Evolutionary conservation across 2,797 vertebrate species (phyloP).

Genomic region (Cyclura pinguis): DNA sequence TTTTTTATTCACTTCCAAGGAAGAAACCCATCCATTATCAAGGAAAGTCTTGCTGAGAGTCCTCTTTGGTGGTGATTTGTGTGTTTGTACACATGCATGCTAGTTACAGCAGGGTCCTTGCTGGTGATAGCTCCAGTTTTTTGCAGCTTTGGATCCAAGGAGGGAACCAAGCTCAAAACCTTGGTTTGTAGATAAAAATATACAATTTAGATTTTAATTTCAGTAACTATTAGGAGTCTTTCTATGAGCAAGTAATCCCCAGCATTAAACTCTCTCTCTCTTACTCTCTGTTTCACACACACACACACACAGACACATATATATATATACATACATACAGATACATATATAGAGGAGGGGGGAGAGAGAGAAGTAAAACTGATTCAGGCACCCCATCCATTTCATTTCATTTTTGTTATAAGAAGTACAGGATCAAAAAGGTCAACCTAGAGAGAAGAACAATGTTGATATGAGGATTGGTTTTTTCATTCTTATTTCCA

Average conservation of each 20-base stretch:
- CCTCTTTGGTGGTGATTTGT: no score
- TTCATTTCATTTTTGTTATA: not conserved
- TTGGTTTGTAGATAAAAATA: not conserved
- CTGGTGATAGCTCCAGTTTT: not conserved
- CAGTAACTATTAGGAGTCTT: not conserved
- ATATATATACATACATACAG: no score
- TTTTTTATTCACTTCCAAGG: no score
- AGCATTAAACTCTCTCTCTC: no score
- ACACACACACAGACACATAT: no score
- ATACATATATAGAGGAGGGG: no score
- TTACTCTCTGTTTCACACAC: no score
- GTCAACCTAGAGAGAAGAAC: not conserved
- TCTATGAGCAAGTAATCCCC: not conserved
- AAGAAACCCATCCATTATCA: no score
- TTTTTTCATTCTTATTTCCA: not conserved
- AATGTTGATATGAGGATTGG: not conserved
- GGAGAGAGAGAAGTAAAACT: conserved; percentile 7
- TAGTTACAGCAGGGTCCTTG: not conserved
- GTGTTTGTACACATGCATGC: no score
- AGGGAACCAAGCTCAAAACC: not conserved
- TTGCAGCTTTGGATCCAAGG: not conserved
- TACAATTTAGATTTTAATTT: not conserved
- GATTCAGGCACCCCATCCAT: not conserved
- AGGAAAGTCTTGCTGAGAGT: no score
- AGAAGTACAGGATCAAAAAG: not conserved